Percentiles rank a stretch among this genome's conserved stretches.
phyloP scores from a whole-genome alignment of 2,113 vertebrate species.

The Delphinus delphis region DNA sequence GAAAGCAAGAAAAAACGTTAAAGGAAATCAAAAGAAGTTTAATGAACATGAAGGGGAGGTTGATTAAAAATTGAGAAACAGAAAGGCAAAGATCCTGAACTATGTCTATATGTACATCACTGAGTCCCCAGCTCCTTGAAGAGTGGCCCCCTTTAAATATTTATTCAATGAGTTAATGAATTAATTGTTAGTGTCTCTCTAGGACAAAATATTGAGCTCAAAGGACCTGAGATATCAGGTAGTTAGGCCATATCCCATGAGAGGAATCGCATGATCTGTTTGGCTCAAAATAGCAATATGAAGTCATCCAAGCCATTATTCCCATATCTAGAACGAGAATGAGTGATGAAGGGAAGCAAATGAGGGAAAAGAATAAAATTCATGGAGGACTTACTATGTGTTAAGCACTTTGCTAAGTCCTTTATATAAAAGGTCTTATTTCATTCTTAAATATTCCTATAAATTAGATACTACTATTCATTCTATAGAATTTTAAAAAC shows the following conservation, averaged over 20 bases:
- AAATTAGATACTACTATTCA: not conserved
- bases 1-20: not conserved
- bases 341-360: not conserved
- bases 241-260: not conserved
- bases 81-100: not conserved
- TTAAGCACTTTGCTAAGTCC: not conserved
- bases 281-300: not conserved
- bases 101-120: not conserved
- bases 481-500: not conserved
- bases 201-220: not conserved
- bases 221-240: not conserved
- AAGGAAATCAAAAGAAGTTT: not conserved
- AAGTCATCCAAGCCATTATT: not conserved
- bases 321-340: not conserved
- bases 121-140: not conserved
- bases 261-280: not conserved
- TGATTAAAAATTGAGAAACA: not conserved
- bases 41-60: not conserved
- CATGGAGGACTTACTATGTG: not conserved
- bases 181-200: not conserved
- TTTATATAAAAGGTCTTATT: not conserved
- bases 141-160: not conserved
- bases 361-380: not conserved
- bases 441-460: not conserved
- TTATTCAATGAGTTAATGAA: not conserved